Evolutionary conservation across 1,140 invertebrate genomes (phyloP).

Genomic region (Achatina immaculata): DNA sequence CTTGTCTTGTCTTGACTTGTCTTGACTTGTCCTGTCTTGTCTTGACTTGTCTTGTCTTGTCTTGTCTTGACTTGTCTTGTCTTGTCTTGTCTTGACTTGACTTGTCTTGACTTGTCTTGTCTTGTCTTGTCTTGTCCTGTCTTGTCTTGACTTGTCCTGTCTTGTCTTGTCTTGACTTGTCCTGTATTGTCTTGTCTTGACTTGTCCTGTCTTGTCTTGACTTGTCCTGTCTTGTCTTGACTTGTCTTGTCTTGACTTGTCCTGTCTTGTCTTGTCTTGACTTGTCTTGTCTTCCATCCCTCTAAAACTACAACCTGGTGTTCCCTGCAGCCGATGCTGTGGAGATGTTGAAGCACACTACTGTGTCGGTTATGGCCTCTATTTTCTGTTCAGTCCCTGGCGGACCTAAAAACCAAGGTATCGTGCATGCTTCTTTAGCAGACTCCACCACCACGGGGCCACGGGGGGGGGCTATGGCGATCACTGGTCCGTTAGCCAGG

Average conservation of each 20-base stretch:
- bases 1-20: slow-evolving; percentile 31
- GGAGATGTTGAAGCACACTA: too few species aligned
- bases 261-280: not conserved
- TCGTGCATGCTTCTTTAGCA: too few species aligned
- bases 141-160: slow-evolving; percentile 31
- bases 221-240: not conserved
- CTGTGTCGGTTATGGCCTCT: not conserved
- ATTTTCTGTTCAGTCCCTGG: too few species aligned
- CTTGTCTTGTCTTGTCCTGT: slow-evolving; percentile 38
- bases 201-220: not conserved
- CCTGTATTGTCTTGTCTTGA: too few species aligned
- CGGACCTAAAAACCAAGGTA: too few species aligned
- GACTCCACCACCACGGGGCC: too few species aligned
- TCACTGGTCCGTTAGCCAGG: too few species aligned
- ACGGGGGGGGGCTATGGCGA: too few species aligned
- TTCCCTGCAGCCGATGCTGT: too few species aligned
- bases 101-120: slow-evolving; percentile 37
- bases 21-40: slow-evolving; percentile 30
- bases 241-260: not conserved
- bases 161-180: slow-evolving; percentile 4
- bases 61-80: slow-evolving; percentile 40
- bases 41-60: slow-evolving; percentile 39
- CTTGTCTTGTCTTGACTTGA: slow-evolving; percentile 38
- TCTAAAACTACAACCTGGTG: too few species aligned
- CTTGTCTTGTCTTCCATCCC: not conserved